Evolutionary conservation across 2,888 invertebrate genomes (phyloP).

Genomic region (Apodemia mormo): DNA sequence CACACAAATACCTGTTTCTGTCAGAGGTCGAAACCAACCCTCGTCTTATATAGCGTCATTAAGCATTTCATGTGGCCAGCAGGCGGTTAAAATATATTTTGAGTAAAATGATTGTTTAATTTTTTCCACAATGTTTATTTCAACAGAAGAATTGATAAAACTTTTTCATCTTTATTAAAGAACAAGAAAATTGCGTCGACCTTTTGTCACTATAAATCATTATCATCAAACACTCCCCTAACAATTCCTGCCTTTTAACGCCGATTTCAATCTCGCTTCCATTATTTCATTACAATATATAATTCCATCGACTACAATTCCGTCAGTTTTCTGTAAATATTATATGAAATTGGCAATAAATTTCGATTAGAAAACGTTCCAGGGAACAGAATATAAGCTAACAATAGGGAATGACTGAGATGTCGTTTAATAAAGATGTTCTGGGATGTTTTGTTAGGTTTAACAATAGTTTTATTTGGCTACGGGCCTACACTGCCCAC

Average conservation of each 20-base stretch:
- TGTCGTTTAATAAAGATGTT: constrained; percentile 76
- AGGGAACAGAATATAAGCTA: constrained; percentile 50
- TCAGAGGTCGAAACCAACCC: no score
- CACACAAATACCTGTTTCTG: no score
- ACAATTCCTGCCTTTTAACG: constrained; percentile 71
- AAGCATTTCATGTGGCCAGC: no score
- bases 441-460: constrained; percentile 73
- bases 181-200: constrained; percentile 72
- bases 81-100: no score
- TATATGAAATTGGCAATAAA: constrained; percentile 77
- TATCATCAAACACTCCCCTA: constrained; percentile 69
- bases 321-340: constrained; percentile 73
- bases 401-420: constrained; percentile 63
- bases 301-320: constrained; percentile 76
- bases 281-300: constrained; percentile 80
- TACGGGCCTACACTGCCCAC: constrained; percentile 76
- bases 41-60: no score
- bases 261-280: constrained; percentile 76
- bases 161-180: neutral
- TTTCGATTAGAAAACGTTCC: constrained; percentile 67
- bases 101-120: neutral
- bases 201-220: constrained; percentile 77
- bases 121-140: neutral
- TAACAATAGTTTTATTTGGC: constrained; percentile 81
- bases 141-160: neutral